A percentile compares a stretch with the other conserved stretches of the same genome.
phyloP scores from a whole-genome alignment of 2,113 vertebrate species.

The Tinamus guttatus region DNA sequence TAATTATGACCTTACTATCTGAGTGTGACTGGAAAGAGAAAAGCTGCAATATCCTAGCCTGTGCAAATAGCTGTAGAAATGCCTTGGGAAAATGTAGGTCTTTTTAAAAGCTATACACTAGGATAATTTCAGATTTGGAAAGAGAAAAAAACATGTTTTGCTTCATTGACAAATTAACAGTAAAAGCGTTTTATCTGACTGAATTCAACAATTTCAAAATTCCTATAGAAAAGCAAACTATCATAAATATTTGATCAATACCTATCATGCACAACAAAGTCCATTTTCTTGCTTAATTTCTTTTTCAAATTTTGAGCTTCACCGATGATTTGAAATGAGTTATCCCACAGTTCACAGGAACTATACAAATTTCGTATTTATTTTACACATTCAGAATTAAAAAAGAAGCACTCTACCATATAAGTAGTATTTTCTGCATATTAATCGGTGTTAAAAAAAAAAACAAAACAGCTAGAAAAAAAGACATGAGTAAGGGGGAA shows the following conservation, averaged over 20 bases:
- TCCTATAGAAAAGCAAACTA: neutral
- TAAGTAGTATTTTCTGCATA: too few species aligned
- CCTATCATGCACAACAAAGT: accelerated
- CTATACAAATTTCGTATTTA: too few species aligned
- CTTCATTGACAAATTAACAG: neutral
- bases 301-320: neutral
- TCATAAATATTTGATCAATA: neutral
- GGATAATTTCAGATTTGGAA: neutral
- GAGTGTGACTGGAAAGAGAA: neutral
- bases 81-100: neutral
- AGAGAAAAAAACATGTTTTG: neutral
- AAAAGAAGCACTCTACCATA: too few species aligned
- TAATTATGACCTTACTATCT: neutral
- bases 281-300: neutral
- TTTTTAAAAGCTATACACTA: neutral
- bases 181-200: neutral
- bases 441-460: too few species aligned
- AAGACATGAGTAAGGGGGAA: too few species aligned
- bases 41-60: neutral
- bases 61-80: neutral
- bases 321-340: too few species aligned
- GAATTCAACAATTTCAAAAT: neutral
- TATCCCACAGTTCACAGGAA: too few species aligned
- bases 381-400: too few species aligned
- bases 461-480: too few species aligned